phyloP scores from a whole-genome alignment of 2,888 invertebrate species.

The Drosophila prolongata region DNA sequence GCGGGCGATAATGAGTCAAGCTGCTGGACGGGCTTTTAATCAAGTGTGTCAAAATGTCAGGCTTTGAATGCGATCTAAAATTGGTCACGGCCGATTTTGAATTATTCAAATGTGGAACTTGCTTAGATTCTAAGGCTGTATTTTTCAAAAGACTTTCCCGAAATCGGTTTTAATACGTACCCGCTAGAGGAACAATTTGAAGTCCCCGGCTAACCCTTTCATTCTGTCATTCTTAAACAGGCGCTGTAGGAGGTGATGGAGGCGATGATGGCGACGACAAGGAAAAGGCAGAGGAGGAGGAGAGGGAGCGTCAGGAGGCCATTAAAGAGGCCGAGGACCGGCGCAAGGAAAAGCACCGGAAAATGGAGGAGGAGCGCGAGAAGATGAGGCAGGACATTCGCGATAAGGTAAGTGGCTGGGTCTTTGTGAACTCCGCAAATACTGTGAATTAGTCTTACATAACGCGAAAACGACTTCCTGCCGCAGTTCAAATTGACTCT shows the following conservation, averaged over 20 bases:
- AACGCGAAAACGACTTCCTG: constrained; percentile 47
- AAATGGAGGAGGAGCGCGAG: constrained; percentile 99
- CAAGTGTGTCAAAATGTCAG: constrained; percentile 72
- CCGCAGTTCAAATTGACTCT: constrained; percentile 98
- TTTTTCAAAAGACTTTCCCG: not conserved
- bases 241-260: constrained; percentile 96
- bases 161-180: not conserved
- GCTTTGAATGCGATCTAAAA: constrained; percentile 36
- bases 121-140: not conserved
- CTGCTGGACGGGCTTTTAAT: constrained; percentile 26
- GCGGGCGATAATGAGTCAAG: constrained; percentile 14
- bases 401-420: constrained; percentile 92
- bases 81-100: constrained; percentile 68
- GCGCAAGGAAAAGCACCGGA: constrained; percentile 99
- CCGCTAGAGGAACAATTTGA: not conserved
- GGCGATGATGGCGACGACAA: constrained; percentile 97
- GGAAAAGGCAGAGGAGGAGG: constrained; percentile 99
- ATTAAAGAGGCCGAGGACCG: constrained; percentile 98
- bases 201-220: constrained; percentile 5
- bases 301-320: constrained; percentile 98
- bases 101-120: constrained; percentile 17
- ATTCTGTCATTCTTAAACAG: constrained; percentile 85
- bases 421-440: not conserved
- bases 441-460: not conserved
- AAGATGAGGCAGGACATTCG: constrained; percentile 99